phyloP scores from a whole-genome alignment of 2,113 vertebrate species.

The Circaetus cinerascens region DNA sequence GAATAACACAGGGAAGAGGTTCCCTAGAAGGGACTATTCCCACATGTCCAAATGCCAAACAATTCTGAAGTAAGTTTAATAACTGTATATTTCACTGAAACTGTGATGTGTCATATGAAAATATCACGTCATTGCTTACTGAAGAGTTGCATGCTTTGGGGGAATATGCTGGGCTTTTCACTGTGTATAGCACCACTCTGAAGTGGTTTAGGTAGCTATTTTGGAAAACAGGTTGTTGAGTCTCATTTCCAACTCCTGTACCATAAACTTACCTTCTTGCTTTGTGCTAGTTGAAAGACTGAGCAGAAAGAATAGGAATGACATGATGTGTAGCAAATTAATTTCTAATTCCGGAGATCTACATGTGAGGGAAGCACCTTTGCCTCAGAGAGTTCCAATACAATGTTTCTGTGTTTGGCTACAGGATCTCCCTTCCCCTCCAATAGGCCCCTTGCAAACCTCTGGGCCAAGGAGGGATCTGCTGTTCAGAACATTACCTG shows the following conservation, averaged over 20 bases:
- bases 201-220: background rate
- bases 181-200: background rate
- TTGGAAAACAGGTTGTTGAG: background rate
- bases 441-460: background rate
- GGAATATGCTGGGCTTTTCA: background rate
- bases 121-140: background rate
- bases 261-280: background rate
- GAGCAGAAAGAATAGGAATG: background rate
- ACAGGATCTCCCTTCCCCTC: background rate
- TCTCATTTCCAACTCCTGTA: background rate
- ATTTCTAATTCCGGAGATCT: background rate
- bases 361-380: background rate
- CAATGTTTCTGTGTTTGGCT: background rate
- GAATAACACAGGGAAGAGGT: background rate
- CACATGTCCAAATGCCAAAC: background rate
- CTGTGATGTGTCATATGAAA: background rate
- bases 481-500: background rate
- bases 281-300: background rate
- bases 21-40: background rate
- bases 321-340: background rate
- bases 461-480: accelerated
- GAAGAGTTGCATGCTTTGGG: background rate
- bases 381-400: background rate
- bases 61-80: background rate
- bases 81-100: background rate